Conservation (phyloP, 53 echinoderm and acorn worm species). For the Crossaster papposus region DNA sequence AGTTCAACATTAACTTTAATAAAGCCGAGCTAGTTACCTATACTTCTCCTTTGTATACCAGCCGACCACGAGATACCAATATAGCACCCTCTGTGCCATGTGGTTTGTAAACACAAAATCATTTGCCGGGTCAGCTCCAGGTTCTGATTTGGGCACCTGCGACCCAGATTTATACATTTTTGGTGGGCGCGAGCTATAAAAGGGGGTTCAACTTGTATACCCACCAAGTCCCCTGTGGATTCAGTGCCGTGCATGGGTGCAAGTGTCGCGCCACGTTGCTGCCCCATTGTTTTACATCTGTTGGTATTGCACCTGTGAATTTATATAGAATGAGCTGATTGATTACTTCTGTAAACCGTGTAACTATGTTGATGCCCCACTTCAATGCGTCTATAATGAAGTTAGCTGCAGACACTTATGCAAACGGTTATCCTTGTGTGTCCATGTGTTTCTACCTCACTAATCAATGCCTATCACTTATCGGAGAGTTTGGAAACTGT, state of each 20-base stretch:
- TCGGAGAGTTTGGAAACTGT: no score
- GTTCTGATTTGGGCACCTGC: neutral
- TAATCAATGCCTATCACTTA: no score
- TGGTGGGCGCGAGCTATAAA: neutral
- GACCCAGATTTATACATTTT: neutral
- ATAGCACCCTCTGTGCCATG: neutral
- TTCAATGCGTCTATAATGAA: no score
- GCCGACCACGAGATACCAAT: neutral
- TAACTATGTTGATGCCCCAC: no score
- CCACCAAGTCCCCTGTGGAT: neutral
- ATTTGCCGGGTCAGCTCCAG: slow-evolving; percentile 1
- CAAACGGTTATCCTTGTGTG: no score
- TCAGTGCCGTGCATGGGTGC: neutral
- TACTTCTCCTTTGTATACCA: neutral
- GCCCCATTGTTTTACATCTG: neutral
- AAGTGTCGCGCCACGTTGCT: neutral
- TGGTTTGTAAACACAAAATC: neutral
- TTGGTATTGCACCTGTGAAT: neutral
- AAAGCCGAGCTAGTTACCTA: no score
- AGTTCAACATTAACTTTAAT: neutral
- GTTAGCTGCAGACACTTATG: no score
- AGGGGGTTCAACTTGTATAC: neutral
- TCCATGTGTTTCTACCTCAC: no score
- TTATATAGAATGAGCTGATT: neutral
- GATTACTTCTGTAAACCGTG: no score